phyloP scores from a whole-genome alignment of 2,888 invertebrate genomes.

The Mayetiola destructor region DNA sequence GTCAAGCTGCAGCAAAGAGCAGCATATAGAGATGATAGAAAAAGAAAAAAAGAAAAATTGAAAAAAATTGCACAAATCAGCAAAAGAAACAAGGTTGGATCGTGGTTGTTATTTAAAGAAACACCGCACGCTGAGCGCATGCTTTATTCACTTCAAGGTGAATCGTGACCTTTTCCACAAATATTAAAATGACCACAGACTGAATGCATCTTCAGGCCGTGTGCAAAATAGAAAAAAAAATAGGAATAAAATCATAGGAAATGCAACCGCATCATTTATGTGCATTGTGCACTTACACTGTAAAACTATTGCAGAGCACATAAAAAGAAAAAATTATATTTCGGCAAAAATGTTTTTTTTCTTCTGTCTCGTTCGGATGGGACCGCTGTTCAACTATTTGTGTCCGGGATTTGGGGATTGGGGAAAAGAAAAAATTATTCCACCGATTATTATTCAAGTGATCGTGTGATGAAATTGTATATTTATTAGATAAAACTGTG shows the following conservation, averaged over 20 bases:
- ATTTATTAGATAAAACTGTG: background rate
- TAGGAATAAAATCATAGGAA: background rate
- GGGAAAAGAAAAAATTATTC: background rate
- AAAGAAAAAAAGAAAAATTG: too few species aligned
- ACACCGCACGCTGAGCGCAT: slow-evolving; percentile 10
- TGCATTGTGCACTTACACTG: too few species aligned
- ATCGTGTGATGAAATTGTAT: slow-evolving; percentile 13
- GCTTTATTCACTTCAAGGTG: slow-evolving; percentile 12
- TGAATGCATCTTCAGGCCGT: background rate
- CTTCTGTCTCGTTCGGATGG: too few species aligned
- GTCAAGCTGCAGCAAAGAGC: too few species aligned
- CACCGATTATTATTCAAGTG: background rate
- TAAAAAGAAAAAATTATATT: background rate
- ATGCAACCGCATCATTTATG: slow-evolving; percentile 5
- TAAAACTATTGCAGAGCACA: background rate
- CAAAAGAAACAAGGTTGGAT: too few species aligned
- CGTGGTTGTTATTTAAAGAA: slow-evolving; percentile 10
- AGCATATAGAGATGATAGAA: too few species aligned
- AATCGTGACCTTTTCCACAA: slow-evolving; percentile 9
- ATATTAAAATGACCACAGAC: slow-evolving; percentile 5
- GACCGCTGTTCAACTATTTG: too few species aligned
- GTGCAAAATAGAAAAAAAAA: background rate
- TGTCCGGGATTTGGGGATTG: too few species aligned
- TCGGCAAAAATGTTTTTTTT: background rate
- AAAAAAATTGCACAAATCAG: too few species aligned